Base-by-base conservation (phyloP, 1,140 invertebrate species). In the Ephestia elutella region DNA sequence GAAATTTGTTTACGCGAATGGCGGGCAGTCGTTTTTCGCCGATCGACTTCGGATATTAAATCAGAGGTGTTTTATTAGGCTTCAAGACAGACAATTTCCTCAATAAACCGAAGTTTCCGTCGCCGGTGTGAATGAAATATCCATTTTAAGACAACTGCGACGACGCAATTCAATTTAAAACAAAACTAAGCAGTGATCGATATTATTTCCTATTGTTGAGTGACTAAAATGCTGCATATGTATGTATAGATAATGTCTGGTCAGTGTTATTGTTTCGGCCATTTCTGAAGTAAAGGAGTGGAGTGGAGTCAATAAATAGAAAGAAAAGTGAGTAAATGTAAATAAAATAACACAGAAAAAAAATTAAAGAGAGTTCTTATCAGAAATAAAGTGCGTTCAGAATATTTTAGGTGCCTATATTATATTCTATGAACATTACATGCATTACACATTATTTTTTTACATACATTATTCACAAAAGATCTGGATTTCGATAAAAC, bases 1-100 rank as follows among this genome's bases (percentile, higher is more conserved):
- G 72, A 87, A 69, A 86, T 79, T 87, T 86, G 80, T 84, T 87
- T 86, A 82, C 75, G 73, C 67, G 73, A 80, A 62, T 68, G 68
- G 71, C 68, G 75, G 74, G 66, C 58, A 73, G 77, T 75, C 71
- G 79, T 73, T 81, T 80, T 70, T 75, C 71, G 54, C 65, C 65
- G 70, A 75, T 72, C 15, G 54, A n/a, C 70, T 66, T 64, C 76
- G 82, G 80, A 85, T 76, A 82, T 85, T 78, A 72, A 61, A 80
- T 83, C 69, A 57, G 51, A 19, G 63, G 63, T 66, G 60, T 71
- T 67, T 68, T 73, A 66, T 70, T 73, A 67, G 60, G 59, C 59
- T 68, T 57, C 59, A 57, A 70, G 63, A 56, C 56, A 59, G 68
- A 64, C 74, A 62, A 69, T 77, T 70, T 75, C 66, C 70, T 51